Conservation (phyloP, 2,113 vertebrate species). For the Spea bombifrons region DNA sequence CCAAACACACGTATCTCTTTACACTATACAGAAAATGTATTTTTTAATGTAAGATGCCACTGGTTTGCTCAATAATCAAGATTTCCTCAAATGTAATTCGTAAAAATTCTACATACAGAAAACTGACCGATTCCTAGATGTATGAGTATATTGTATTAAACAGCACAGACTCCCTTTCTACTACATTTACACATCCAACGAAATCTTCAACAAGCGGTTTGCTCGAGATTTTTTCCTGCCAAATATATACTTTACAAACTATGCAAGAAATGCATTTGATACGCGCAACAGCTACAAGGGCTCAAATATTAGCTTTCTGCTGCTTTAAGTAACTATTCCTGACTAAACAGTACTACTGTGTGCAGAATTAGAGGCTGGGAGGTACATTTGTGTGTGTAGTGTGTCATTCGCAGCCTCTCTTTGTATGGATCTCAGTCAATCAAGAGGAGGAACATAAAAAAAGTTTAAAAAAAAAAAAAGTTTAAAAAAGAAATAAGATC, state of each 20-base stretch:
- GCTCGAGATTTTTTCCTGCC: slow-evolving; percentile 30
- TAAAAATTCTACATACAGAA: neutral
- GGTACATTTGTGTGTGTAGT: neutral
- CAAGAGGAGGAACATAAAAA: slow-evolving; percentile 2
- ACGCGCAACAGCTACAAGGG: neutral
- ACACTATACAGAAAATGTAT: too few relatives aligned
- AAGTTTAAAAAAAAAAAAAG: neutral
- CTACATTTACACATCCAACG: slow-evolving; percentile 32
- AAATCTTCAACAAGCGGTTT: slow-evolving; percentile 38
- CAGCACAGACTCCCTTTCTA: slow-evolving; percentile 34
- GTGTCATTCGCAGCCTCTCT: neutral
- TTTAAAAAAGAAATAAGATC: neutral
- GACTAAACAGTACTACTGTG: neutral
- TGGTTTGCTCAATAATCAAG: too few relatives aligned
- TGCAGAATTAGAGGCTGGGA: neutral
- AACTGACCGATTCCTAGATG: neutral
- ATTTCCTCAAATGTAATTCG: too few relatives aligned
- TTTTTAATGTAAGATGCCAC: too few relatives aligned
- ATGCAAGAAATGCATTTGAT: slow-evolving; percentile 36
- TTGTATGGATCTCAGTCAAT: neutral
- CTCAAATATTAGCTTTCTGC: slow-evolving; percentile 2
- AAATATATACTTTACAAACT: slow-evolving; percentile 41
- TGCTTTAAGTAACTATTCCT: neutral
- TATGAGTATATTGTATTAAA: slow-evolving; percentile 17
- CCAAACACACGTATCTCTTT: too few relatives aligned